phyloP scores from a whole-genome alignment of 2,797 vertebrate genomes.

The Nyctalus aviator region DNA sequence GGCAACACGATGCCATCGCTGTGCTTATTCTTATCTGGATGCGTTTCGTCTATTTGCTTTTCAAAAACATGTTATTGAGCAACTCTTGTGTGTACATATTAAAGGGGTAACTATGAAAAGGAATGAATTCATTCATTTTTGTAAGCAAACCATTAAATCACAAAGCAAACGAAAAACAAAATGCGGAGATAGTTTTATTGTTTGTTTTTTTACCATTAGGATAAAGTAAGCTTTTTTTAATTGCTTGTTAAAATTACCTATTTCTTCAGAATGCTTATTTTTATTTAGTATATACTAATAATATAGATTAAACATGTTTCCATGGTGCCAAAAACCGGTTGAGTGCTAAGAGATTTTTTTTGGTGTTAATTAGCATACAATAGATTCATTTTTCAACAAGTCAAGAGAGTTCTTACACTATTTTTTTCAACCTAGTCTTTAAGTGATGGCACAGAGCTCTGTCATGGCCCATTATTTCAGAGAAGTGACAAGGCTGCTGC shows the following conservation, averaged over 20 bases:
- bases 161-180: conserved; percentile 14
- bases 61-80: not conserved
- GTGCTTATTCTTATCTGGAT: not conserved
- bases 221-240: not conserved
- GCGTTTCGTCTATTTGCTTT: not conserved
- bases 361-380: not conserved
- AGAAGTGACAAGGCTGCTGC: not conserved
- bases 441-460: not conserved
- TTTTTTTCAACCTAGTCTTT: not conserved
- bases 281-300: not conserved
- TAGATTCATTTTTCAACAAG: not conserved
- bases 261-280: not conserved
- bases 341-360: not conserved
- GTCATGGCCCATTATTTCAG: not conserved
- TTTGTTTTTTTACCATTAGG: not conserved
- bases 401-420: not conserved
- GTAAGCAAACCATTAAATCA: not conserved
- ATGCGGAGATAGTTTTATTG: not conserved
- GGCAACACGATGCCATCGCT: not conserved
- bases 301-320: not conserved
- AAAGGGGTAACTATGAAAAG: not conserved
- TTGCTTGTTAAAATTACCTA: not conserved
- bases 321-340: not conserved
- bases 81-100: not conserved
- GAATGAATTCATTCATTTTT: not conserved